These are phyloP conservation scores for Drosophila sulfurigaster DNA, from an alignment of 1,140 invertebrate genomes.

Conservation along the genomic window DNA sequence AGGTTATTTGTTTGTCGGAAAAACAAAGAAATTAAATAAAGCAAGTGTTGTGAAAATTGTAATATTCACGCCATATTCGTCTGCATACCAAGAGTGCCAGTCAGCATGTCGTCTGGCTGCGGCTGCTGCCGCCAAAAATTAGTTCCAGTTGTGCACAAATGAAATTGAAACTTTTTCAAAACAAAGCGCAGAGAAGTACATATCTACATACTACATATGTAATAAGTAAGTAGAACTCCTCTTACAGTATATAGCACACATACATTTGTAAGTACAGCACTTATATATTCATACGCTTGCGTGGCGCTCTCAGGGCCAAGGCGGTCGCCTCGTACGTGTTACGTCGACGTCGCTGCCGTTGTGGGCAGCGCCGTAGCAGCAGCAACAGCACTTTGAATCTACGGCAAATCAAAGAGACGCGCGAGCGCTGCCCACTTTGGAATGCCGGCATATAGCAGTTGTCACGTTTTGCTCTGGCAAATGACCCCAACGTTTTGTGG, in stretches of 20 bases:
- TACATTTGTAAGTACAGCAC: not conserved
- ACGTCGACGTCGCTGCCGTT: not conserved
- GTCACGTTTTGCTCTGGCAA: constrained; percentile 52
- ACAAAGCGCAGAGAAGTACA: constrained; percentile 13
- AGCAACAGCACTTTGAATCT: not conserved
- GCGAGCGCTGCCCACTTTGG: constrained; percentile 15
- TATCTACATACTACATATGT: not conserved
- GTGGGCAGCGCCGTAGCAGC: not conserved
- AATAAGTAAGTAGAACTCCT: not conserved
- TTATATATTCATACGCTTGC: not conserved
- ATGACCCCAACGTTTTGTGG: constrained; percentile 29
- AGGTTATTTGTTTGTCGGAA: not conserved
- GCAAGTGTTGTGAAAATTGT: constrained; percentile 58
- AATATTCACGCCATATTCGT: constrained; percentile 51
- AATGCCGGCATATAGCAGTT: constrained; percentile 26
- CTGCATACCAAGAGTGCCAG: constrained; percentile 46
- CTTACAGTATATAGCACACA: not conserved
- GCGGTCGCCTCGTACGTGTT: constrained; percentile 21
- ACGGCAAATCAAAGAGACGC: constrained; percentile 7
- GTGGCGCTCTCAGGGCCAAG: constrained; percentile 40
- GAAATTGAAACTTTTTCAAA: constrained; percentile 41
- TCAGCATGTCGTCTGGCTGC: constrained; percentile 49
- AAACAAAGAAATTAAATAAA: constrained; percentile 50
- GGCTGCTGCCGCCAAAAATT: constrained; percentile 53
- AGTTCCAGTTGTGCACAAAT: constrained; percentile 55